Percentiles rank a stretch among this genome's conserved stretches.
These are phyloP conservation scores for Calephelis nemesis DNA, from an alignment of 1,140 invertebrate species.

Conservation along the genomic window DNA sequence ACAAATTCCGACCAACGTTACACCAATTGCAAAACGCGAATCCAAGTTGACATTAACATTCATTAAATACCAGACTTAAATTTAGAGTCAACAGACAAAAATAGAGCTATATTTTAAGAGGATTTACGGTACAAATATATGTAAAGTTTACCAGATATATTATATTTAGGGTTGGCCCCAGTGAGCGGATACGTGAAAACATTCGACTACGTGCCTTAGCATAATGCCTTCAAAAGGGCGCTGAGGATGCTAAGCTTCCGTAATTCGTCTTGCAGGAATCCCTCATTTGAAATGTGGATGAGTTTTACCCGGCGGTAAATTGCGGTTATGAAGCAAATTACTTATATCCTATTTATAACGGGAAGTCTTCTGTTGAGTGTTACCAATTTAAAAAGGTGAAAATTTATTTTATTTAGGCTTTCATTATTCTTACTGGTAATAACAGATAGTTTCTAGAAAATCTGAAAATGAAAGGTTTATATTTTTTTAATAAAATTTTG, in stretches of 20 bases:
- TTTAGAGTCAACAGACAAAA: constrained; percentile 71
- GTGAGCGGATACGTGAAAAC: constrained; percentile 71
- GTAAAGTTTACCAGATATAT: constrained; percentile 78
- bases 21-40: constrained; percentile 59
- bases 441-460: too few relatives aligned
- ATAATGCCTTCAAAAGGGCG: constrained; percentile 73
- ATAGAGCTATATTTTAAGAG: constrained; percentile 76
- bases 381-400: background rate
- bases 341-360: constrained; percentile 3
- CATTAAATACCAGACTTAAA: constrained; percentile 72
- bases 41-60: constrained; percentile 69
- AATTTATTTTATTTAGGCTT: too few relatives aligned
- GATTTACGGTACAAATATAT: constrained; percentile 79
- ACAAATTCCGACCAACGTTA: constrained; percentile 55
- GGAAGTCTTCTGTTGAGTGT: background rate
- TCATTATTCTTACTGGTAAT: too few relatives aligned
- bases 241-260: constrained; percentile 66
- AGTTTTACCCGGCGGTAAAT: constrained; percentile 39
- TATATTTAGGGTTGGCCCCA: constrained; percentile 72
- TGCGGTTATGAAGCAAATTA: constrained; percentile 16
- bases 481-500: too few relatives aligned
- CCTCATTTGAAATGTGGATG: constrained; percentile 77
- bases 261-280: constrained; percentile 77
- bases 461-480: too few relatives aligned
- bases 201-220: constrained; percentile 73